Base-by-base conservation (phyloP, 2,797 vertebrate genomes). In the Aselliscus stoliczkanus region DNA sequence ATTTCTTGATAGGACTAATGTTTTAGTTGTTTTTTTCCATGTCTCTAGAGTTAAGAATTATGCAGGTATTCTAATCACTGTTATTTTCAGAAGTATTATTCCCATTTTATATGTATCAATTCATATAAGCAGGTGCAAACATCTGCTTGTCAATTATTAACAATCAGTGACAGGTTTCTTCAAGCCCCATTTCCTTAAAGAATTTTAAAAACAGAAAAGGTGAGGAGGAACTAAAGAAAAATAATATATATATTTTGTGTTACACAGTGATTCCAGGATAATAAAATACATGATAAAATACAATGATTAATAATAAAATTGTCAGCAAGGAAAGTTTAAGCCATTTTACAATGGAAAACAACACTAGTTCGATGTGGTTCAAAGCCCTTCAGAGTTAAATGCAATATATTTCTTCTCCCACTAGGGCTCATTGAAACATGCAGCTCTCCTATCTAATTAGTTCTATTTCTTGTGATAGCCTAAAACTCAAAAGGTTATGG, bases 71-170 rank as follows among this genome's bases (percentile, higher is more conserved):
- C 44, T 96, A 97, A 95, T 88, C 70, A 69, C 67, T 96, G 75
- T 90, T 97, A 72, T 95, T 95, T 95, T 93, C 86, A 92, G 80
- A 56, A 83, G 12, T 47, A 76, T 31, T 50, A 52, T 60, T 95
- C 92, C 75, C 23, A 47, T 96, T 97, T 97, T 73, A 62, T 91
- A 93, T 69, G 54, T 94, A 84, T 62, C 91, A 50, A 12, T 90
- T 97, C 95, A 96, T 96, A 97, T 88, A 70, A 89, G 96, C 82
- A 97, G 88, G 87, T 98, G 92, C 83, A 93, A 77, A 88, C 34
- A 89, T 91, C 86, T 89, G 52, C 54, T 69, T 87, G 79, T 92
- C 84, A 95, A 84, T 96, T 95, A 95, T 96, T 94, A 97, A 85
- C 37, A 96, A 91, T 88, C 80, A 97, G 56, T 3, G n/a, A 93